Percentiles rank a stretch among this genome's conserved stretches.
phyloP scores from a whole-genome alignment of 1,140 invertebrate species.

The Globodera ellingtonae region DNA sequence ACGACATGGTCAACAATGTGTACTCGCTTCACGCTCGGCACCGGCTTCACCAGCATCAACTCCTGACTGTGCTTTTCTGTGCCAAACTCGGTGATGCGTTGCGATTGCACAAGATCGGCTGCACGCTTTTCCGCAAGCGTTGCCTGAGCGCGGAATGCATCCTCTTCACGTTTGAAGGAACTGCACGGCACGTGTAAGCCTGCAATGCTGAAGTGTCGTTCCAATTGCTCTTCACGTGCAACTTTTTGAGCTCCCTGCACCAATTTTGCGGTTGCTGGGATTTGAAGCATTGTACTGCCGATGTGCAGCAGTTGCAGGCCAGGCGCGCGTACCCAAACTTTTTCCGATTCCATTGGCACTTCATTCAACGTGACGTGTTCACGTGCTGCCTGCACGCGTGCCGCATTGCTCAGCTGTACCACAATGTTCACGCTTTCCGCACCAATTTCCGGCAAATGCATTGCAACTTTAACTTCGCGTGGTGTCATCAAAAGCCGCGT shows the following conservation, averaged over 20 bases:
- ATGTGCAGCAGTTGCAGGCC: neutral
- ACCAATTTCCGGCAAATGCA: neutral
- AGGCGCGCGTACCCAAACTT: neutral
- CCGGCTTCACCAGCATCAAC: neutral
- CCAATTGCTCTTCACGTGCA: constrained; percentile 13
- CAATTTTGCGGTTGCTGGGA: neutral
- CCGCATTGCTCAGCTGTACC: constrained; percentile 6
- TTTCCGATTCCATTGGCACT: neutral
- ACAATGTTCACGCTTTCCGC: constrained; percentile 3
- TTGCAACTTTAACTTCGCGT: neutral
- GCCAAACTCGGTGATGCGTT: neutral
- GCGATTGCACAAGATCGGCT: neutral
- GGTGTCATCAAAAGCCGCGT: neutral
- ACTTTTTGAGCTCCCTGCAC: neutral
- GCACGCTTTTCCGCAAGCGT: constrained; percentile 6
- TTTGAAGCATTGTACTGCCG: constrained; percentile 14
- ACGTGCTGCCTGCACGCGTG: neutral
- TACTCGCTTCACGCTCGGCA: neutral
- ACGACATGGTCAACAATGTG: constrained; percentile 8
- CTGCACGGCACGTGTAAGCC: constrained; percentile 5
- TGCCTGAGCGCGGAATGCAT: neutral
- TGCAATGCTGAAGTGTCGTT: constrained; percentile 10
- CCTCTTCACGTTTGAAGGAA: neutral
- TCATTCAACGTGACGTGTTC: neutral
- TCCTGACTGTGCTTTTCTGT: neutral